phyloP scores from a whole-genome alignment of 2,113 vertebrate species.

The Dromas ardeola region DNA sequence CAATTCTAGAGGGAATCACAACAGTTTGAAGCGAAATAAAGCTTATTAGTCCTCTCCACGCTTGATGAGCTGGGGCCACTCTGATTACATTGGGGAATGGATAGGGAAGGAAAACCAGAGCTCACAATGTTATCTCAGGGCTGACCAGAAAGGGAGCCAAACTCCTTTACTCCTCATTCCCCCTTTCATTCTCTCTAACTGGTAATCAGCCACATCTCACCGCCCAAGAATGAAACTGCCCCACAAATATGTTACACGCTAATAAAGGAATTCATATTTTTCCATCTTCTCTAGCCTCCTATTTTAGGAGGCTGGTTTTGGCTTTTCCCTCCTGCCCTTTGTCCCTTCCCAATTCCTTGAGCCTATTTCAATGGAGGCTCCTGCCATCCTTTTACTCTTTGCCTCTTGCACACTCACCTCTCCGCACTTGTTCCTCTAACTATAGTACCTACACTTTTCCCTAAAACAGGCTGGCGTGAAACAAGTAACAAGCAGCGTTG shows the following conservation, averaged over 20 bases:
- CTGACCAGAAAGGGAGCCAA: not conserved
- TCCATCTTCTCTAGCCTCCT: not conserved
- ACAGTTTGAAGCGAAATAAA: not conserved
- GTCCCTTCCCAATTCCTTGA: not conserved
- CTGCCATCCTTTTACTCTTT: not conserved
- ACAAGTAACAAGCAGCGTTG: not conserved
- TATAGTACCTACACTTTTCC: not conserved
- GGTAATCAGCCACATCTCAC: not conserved
- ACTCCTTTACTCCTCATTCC: not conserved
- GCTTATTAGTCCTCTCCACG: not conserved
- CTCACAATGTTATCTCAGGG: not conserved
- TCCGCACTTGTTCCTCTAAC: not conserved
- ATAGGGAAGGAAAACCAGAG: not conserved
- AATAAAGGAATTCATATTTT: conserved; percentile 14
- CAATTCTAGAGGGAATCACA: not conserved
- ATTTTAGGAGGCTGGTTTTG: not conserved
- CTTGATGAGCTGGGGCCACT: not conserved
- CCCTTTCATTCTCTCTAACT: not conserved
- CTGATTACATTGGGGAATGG: not conserved
- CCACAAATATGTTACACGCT: not conserved
- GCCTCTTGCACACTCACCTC: not conserved
- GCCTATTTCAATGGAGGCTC: not conserved
- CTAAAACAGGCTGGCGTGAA: not conserved
- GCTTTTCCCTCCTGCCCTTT: not conserved
- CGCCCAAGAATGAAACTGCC: not conserved